phyloP scores from a whole-genome alignment of 2,888 invertebrate species.

The Malachius bipustulatus region DNA sequence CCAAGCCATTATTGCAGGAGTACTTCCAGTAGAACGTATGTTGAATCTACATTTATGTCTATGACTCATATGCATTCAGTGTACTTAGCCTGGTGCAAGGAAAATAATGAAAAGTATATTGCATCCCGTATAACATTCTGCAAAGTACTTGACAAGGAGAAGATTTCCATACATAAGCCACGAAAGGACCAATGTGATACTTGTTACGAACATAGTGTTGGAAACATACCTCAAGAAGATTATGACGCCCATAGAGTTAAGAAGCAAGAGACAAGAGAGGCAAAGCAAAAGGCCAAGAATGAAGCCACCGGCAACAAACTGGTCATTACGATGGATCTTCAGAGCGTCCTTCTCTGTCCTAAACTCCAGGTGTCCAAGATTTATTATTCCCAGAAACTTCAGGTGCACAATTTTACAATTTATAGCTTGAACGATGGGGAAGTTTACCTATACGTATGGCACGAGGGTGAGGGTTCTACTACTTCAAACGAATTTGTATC shows the following conservation, averaged over 20 bases:
- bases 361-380: constrained; percentile 9
- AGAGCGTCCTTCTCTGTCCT: constrained; percentile 10
- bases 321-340: constrained; percentile 10
- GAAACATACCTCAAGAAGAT: constrained; percentile 8
- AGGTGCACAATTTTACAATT: too few species aligned
- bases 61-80: constrained; percentile 5
- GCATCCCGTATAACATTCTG: too few species aligned
- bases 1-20: constrained; percentile 10
- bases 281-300: constrained; percentile 5
- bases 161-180: constrained; percentile 10
- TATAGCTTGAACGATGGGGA: constrained; percentile 9
- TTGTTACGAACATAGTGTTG: constrained; percentile 7
- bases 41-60: too few species aligned
- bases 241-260: constrained; percentile 7
- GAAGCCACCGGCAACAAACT: constrained; percentile 6
- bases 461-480: too few species aligned
- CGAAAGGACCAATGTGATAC: constrained; percentile 12
- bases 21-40: constrained; percentile 6
- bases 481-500: too few species aligned
- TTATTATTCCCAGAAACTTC: constrained; percentile 9
- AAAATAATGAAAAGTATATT: constrained; percentile 7
- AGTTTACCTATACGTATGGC: constrained; percentile 4
- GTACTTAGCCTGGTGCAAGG: constrained; percentile 7
- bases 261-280: neutral
- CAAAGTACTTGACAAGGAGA: too few species aligned